Conservation (phyloP, 2,113 vertebrate genomes). For the Struthio camelus region DNA sequence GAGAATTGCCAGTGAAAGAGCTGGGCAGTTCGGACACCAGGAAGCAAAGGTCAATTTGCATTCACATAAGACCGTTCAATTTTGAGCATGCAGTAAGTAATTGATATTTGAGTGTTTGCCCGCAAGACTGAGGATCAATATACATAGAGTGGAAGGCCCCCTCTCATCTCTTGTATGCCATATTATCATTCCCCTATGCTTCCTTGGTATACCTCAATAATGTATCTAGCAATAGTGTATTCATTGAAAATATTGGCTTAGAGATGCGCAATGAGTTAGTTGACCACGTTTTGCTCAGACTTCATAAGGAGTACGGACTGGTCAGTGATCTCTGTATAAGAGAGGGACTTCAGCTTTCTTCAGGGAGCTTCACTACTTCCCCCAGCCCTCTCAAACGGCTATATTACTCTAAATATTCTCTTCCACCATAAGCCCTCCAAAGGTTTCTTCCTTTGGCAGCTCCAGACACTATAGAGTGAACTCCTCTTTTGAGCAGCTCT, state of each 20-base stretch:
- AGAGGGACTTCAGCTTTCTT: neutral
- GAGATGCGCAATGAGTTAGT: neutral
- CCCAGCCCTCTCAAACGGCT: neutral
- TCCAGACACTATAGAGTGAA: neutral
- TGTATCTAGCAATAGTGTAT: neutral
- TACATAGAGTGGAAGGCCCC: neutral
- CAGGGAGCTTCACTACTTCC: neutral
- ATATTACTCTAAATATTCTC: neutral
- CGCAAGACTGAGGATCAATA: neutral
- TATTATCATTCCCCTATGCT: neutral
- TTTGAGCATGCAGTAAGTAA: neutral
- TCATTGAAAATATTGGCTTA: neutral
- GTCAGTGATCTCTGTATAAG: neutral
- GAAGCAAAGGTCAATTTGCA: neutral
- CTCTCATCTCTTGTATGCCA: neutral
- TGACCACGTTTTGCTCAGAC: neutral
- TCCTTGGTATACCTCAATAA: neutral
- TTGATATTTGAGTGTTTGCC: neutral
- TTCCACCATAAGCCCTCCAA: neutral
- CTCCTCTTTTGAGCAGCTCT: neutral
- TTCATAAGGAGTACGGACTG: neutral
- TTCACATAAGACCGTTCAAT: neutral
- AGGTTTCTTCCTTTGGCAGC: neutral
- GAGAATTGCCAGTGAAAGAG: neutral
- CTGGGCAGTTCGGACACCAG: neutral